These are phyloP conservation scores for Holacanthus passer DNA, from an alignment of 2,113 vertebrate genomes.

Conservation along the genomic window DNA sequence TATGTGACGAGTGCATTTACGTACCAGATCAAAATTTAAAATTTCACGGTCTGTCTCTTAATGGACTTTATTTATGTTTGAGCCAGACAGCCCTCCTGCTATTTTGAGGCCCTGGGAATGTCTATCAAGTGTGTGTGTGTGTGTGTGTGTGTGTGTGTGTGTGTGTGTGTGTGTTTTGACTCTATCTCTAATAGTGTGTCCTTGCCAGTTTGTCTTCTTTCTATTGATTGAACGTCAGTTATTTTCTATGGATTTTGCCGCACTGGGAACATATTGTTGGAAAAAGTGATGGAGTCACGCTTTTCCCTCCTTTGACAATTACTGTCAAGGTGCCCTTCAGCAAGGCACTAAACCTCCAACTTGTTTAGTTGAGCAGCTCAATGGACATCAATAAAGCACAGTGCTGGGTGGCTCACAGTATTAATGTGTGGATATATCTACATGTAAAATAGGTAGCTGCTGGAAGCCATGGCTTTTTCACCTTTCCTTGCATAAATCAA, in stretches of 20 bases:
- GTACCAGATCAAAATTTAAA: constrained; percentile 28
- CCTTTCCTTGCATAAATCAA: background rate
- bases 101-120: constrained; percentile 22
- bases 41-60: background rate
- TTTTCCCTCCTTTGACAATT: background rate
- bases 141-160: background rate
- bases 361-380: background rate
- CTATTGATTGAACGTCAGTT: background rate
- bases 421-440: background rate
- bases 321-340: constrained; percentile 3
- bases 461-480: background rate
- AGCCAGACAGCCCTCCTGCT: constrained; percentile 23
- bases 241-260: background rate
- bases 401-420: no score
- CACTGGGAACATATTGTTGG: background rate
- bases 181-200: background rate
- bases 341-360: background rate
- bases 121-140: no score
- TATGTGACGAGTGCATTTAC: constrained; percentile 1
- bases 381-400: background rate
- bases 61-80: constrained; percentile 30
- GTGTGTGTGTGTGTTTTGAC: background rate
- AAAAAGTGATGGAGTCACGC: background rate
- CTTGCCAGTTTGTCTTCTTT: constrained; percentile 8
- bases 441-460: background rate